Conservation (phyloP, 2,797 vertebrate species). For the Numenius phaeopus region DNA sequence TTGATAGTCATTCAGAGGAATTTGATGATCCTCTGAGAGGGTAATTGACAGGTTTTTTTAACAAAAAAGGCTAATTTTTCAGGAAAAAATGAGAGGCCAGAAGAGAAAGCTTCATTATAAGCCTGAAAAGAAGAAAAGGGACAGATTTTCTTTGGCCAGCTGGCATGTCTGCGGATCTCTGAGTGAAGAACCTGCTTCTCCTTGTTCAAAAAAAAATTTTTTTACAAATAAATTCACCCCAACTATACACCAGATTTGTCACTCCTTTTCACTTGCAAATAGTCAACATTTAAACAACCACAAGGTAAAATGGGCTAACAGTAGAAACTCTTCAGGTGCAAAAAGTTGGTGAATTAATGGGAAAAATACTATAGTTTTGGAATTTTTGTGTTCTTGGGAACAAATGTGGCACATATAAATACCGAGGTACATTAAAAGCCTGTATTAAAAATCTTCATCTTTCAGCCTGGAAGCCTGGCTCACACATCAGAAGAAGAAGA, state of each 20-base stretch:
- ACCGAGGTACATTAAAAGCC: neutral
- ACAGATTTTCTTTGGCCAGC: neutral
- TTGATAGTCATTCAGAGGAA: neutral
- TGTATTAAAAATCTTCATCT: neutral
- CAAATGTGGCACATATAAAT: neutral
- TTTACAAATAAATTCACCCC: neutral
- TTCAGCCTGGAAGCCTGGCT: neutral
- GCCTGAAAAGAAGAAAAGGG: neutral
- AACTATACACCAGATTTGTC: neutral
- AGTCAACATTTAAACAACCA: neutral
- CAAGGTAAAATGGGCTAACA: fast-evolving
- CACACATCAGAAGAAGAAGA: neutral
- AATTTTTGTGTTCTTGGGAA: neutral
- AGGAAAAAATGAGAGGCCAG: neutral
- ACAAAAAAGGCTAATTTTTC: neutral
- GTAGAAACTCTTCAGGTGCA: neutral
- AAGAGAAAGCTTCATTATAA: neutral
- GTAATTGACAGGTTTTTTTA: neutral
- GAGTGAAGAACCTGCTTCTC: neutral
- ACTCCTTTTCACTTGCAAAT: neutral
- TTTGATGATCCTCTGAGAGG: neutral
- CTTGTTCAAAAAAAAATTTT: neutral
- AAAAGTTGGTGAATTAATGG: neutral
- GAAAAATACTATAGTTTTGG: neutral
- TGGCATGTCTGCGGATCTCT: neutral